These are phyloP conservation scores for Piscicola geometra DNA, from an alignment of 2,888 invertebrate genomes.

Conservation along the genomic window DNA sequence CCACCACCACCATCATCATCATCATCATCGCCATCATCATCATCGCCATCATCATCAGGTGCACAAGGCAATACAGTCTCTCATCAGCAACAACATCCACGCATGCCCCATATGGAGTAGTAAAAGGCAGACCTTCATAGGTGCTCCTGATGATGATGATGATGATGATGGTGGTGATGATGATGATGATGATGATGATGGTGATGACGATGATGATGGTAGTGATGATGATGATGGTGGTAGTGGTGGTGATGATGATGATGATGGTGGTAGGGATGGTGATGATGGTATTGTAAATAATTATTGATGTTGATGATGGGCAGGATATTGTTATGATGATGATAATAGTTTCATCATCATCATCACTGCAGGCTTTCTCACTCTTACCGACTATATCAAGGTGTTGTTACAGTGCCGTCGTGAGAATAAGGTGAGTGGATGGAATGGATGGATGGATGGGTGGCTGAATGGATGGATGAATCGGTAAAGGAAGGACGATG, in stretches of 20 bases:
- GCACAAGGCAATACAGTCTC: conserved; percentile 83
- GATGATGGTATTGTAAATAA: conserved; percentile 14
- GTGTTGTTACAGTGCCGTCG: conserved; percentile 30
- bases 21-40: too few species aligned
- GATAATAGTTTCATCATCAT: background rate
- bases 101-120: conserved; percentile 98
- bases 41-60: too few species aligned
- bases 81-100: conserved; percentile 95
- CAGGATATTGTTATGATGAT: conserved; percentile 20
- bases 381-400: conserved; percentile 37
- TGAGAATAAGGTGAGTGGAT: conserved; percentile 20
- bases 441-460: too few species aligned
- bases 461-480: too few species aligned
- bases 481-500: too few species aligned
- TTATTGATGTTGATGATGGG: background rate
- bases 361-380: conserved; percentile 34
- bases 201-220: conserved; percentile 2
- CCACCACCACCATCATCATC: too few species aligned
- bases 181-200: conserved; percentile 20
- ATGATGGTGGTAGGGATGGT: conserved; percentile 21
- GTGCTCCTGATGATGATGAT: conserved; percentile 55
- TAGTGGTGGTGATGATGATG: conserved; percentile 27
- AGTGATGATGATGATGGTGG: conserved; percentile 24
- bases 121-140: conserved; percentile 82
- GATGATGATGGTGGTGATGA: conserved; percentile 27